Percentiles rank a stretch among this genome's conserved stretches.
Conservation (phyloP, 2,888 invertebrate genomes). For the Pilophorus perplexus region DNA sequence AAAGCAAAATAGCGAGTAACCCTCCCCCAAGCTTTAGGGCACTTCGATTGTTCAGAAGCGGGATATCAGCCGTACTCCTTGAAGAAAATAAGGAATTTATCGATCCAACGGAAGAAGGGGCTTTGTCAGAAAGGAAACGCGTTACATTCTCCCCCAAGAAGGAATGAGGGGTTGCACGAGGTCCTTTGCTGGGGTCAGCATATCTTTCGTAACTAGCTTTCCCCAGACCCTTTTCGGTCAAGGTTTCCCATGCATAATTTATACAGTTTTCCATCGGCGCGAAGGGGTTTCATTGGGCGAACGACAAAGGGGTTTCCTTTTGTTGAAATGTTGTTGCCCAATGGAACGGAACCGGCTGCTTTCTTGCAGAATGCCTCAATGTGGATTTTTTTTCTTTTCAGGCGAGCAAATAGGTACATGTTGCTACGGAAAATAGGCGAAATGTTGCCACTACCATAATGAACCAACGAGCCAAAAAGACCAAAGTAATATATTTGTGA, state of each 20-base stretch:
- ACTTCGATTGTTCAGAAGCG: neutral
- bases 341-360: conserved; percentile 2
- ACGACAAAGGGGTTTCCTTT: conserved; percentile 7
- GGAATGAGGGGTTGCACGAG: neutral
- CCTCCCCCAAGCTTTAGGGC: neutral
- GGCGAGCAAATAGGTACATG: no score
- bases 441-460: no score
- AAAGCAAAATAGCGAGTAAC: neutral
- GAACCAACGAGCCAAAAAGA: no score
- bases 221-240: conserved; percentile 25
- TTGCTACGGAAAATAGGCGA: no score
- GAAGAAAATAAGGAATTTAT: conserved; percentile 35
- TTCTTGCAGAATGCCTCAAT: neutral
- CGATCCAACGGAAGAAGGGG: conserved; percentile 20
- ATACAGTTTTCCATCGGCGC: conserved; percentile 22
- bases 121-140: conserved; percentile 5
- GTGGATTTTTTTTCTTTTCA: neutral
- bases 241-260: conserved; percentile 40
- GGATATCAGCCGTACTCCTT: neutral
- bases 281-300: no score
- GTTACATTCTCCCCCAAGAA: conserved; percentile 29
- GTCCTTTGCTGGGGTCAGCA: conserved; percentile 35
- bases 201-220: conserved; percentile 29
- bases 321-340: conserved; percentile 2
- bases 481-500: no score